Percentiles rank a stretch among this genome's conserved stretches.
phyloP scores from a whole-genome alignment of 2,113 vertebrate genomes.

The Oryzias curvinotus region DNA sequence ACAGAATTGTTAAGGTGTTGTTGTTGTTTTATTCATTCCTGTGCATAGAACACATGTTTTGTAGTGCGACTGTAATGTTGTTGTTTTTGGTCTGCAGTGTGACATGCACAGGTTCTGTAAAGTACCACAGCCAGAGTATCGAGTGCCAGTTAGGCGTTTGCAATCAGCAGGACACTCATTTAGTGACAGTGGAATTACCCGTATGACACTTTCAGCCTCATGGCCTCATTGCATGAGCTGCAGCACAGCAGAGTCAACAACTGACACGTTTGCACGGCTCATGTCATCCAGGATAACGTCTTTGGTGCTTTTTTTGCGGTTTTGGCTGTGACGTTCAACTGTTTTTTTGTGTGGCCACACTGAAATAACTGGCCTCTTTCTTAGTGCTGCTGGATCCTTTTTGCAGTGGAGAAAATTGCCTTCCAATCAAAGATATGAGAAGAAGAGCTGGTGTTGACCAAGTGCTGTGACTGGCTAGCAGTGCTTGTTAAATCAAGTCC shows the following conservation, averaged over 20 bases:
- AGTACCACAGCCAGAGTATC: background rate
- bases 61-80: background rate
- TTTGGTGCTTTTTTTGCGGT: too few species aligned
- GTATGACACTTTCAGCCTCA: background rate
- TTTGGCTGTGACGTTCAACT: too few species aligned
- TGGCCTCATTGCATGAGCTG: conserved; percentile 24
- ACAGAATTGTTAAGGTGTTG: too few species aligned
- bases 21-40: too few species aligned
- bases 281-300: too few species aligned
- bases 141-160: conserved; percentile 3
- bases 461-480: too few species aligned
- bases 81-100: background rate
- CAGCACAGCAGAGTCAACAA: background rate
- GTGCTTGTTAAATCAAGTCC: too few species aligned
- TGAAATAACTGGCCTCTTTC: background rate
- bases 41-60: too few species aligned
- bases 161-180: background rate
- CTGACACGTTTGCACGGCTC: background rate
- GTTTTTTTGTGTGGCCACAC: background rate
- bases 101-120: background rate
- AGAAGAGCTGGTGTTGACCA: too few species aligned
- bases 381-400: background rate
- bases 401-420: too few species aligned
- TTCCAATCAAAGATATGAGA: too few species aligned
- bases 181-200: conserved; percentile 27